phyloP scores from a whole-genome alignment of 2,888 invertebrate genomes.

The Laothoe populi region DNA sequence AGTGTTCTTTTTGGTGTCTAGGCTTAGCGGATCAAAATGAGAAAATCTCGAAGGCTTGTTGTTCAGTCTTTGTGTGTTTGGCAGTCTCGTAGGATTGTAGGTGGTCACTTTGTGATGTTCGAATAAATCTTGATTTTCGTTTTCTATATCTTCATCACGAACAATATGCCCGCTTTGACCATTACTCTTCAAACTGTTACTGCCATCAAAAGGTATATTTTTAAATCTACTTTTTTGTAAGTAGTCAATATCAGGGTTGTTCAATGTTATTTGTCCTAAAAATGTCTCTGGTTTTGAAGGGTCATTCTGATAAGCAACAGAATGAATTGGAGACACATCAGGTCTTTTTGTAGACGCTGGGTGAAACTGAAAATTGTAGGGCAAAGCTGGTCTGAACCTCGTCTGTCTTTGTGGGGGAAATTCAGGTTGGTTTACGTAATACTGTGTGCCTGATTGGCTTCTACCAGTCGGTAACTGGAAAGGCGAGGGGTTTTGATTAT shows the following conservation, averaged over 20 bases:
- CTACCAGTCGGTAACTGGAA: conserved; percentile 79
- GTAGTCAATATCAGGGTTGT: conserved; percentile 84
- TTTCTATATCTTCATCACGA: conserved; percentile 71
- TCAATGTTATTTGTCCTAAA: conserved; percentile 86
- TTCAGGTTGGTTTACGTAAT: conserved; percentile 79
- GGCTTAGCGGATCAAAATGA: conserved; percentile 53
- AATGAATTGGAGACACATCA: conserved; percentile 83
- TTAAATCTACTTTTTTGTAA: conserved; percentile 76
- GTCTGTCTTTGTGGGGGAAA: conserved; percentile 68
- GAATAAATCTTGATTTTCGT: conserved; percentile 73
- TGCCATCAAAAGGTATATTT: conserved; percentile 74
- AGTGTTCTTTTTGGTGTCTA: conserved; percentile 52
- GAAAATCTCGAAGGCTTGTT: conserved; percentile 64
- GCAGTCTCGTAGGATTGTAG: conserved; percentile 74
- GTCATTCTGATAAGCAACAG: conserved; percentile 83
- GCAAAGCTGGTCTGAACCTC: conserved; percentile 72
- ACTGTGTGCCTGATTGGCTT: conserved; percentile 75
- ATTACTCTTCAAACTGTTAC: conserved; percentile 77
- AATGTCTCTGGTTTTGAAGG: conserved; percentile 87
- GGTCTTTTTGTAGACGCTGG: conserved; percentile 83
- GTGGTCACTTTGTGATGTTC: conserved; percentile 78
- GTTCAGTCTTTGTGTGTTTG: conserved; percentile 69
- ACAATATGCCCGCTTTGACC: conserved; percentile 71
- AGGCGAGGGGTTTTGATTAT: conserved; percentile 79
- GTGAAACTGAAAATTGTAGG: conserved; percentile 76